Percentiles rank a stretch among this genome's conserved stretches.
Conservation (phyloP, 2,797 vertebrate genomes). For the Coreius guichenoti region DNA sequence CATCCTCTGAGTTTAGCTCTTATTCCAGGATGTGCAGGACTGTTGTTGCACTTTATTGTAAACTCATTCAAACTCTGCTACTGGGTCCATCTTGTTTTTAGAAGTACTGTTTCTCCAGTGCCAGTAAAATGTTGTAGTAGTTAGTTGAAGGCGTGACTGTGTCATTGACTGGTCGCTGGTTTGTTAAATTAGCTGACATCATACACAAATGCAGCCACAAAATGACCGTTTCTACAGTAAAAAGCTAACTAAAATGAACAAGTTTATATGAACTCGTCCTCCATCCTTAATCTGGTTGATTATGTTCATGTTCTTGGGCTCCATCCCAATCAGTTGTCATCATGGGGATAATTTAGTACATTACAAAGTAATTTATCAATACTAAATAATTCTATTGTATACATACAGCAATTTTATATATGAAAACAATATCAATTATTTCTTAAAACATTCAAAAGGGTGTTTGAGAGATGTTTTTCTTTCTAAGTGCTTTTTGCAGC, state of each 20-base stretch:
- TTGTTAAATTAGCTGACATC: conserved; percentile 35
- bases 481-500: conserved; percentile 55
- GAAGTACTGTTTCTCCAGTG: conserved; percentile 66
- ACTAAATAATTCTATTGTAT: conserved; percentile 58
- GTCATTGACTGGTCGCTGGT: conserved; percentile 28
- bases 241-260: not conserved
- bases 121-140: conserved; percentile 66
- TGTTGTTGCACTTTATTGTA: conserved; percentile 53
- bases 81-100: conserved; percentile 69
- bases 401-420: conserved; percentile 57
- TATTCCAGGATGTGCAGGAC: conserved; percentile 60
- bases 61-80: conserved; percentile 56
- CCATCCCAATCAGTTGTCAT: not conserved
- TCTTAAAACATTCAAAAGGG: conserved; percentile 51
- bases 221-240: conserved; percentile 53
- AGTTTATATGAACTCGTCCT: not conserved
- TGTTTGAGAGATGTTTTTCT: conserved; percentile 57
- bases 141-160: conserved; percentile 61
- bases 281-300: not conserved
- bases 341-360: conserved; percentile 54
- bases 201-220: not conserved
- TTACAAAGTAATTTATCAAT: conserved; percentile 54
- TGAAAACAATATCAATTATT: conserved; percentile 45
- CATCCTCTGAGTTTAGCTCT: conserved; percentile 55
- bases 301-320: not conserved